Evolutionary conservation across 2,797 vertebrate genomes (phyloP).

Genomic region (Acipenser transmontanus): DNA sequence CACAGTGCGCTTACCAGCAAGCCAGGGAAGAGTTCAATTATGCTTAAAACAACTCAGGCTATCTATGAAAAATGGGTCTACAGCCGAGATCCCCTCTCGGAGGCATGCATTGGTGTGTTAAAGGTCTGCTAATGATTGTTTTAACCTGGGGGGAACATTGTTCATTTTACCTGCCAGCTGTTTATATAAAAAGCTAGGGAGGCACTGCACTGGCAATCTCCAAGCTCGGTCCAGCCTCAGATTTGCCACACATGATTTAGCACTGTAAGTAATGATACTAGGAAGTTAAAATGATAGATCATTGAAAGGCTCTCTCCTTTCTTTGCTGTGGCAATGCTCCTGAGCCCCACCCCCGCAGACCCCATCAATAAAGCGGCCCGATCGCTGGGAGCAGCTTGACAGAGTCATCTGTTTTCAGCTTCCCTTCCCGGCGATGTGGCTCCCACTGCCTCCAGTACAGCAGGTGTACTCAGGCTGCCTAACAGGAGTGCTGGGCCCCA

Average conservation of each 20-base stretch:
- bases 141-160: constrained; percentile 56
- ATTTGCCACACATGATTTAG: constrained; percentile 42
- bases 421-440: constrained; percentile 5
- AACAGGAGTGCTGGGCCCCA: no score
- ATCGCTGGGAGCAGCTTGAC: constrained; percentile 22
- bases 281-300: constrained; percentile 45
- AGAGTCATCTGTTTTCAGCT: constrained; percentile 24
- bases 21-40: constrained; percentile 44
- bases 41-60: constrained; percentile 37
- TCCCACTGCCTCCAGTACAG: constrained; percentile 8
- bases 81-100: constrained; percentile 29
- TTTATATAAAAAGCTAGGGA: constrained; percentile 33
- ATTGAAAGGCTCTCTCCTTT: constrained; percentile 34
- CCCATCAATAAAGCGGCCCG: constrained; percentile 18
- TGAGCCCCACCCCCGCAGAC: constrained; percentile 28
- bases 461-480: constrained; percentile 11
- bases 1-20: constrained; percentile 24
- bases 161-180: constrained; percentile 56
- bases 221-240: constrained; percentile 41
- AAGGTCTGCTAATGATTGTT: constrained; percentile 59
- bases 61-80: constrained; percentile 53
- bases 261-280: constrained; percentile 31
- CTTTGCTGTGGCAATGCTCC: constrained; percentile 35
- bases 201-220: constrained; percentile 34
- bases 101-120: constrained; percentile 15